Evolutionary conservation across 2,888 invertebrate genomes (phyloP), one percentile per base, ranked within the genome.

Genomic region (Mythimna impura): DNA sequence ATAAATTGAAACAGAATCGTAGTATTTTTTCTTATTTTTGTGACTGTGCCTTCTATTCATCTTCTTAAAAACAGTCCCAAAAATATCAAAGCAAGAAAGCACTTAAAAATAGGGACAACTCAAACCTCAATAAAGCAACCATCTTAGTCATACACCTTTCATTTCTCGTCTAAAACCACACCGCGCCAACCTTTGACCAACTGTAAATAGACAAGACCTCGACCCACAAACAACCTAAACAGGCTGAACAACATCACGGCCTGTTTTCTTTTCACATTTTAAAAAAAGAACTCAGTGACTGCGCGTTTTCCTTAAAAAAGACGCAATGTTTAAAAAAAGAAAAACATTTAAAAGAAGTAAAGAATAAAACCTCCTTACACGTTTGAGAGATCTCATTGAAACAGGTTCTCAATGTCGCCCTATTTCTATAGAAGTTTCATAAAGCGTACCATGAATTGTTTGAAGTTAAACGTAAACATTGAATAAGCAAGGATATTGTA

Each of bases 231-330:
- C 88, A 86, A 76, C 81, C 72, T 81, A 81, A 86, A 87, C 89
- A 88, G 58, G 58, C 72, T 80, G 81, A 86, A 87, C 89, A 88
- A 86, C 81, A 89, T 89, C 87, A 86, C 81, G 87, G 78, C 89
- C 89, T 84, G 88, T 85, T 91, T 91, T 92, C 92, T 90, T 91
- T 94, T 90, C 90, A 92, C 78, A 86, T 86, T 30, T 88, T 65
- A 74, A 78, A 79, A 78, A 71, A 91, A 89, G 92, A 92, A 92
- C 89, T 89, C 87, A 84, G 88, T 93, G 93, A 94, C 92, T 91
- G 83, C 76, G 92, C 93, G 83, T 86, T 92, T 91, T 88, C 77
- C 84, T 85, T 83, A 79, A 83, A 47, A 90, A 90, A 88, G 86
- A 84, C 74, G 73, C 77, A 72, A 54, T 67, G 74, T 76, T 73